Evolutionary conservation across 2,797 vertebrate genomes (phyloP), one percentile per base, ranked within the genome.

Genomic region (Champsocephalus gunnari): DNA sequence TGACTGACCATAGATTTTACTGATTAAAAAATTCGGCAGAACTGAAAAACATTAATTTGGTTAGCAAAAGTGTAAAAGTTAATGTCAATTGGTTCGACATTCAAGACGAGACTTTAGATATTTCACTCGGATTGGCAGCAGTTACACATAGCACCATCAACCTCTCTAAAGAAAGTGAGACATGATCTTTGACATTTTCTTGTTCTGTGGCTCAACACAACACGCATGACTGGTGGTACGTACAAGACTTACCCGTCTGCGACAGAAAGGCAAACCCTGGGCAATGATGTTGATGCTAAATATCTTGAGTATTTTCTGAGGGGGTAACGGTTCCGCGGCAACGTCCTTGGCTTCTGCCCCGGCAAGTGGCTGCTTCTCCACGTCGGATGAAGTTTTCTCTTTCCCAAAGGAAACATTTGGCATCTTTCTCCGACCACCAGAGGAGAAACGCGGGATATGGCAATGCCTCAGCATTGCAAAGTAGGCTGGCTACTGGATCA

Each of bases 231-330:
- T 13, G 47, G 8, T 43, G 24, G 59, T 24, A 43, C 10, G 9
- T 12, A 51, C 63, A 67, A 53, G 14, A 98, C 98, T 98, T 95
- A 99, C 98, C 97, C 97, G 97, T 91, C 96, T 96, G 82, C 96
- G 97, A 89, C 97, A 99, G 94, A 99, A 99, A 41, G 98, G 98
- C 89, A 99, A 92, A 81, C 98, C 96, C 88, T 99, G 98, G 32
- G 98, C 95, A 84, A 99, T 99, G 92, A 99, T 99, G 93, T 98
- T 99, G 94, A 99, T 98, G 94, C 97, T 98, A 93, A 99, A 99
- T 89, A 99, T 98, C 95, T 97, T 97, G 92, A 99, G 97, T 64
- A 99, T 94, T 49, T 97, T 98, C 92, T 98, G 97, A 56, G 97
- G 95, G 2, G 96, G 95, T 16, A 97, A 83, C 58, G 95, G 93